Evolutionary conservation across 2,113 vertebrate species (phyloP).

Genomic region (Halcyon senegalensis): DNA sequence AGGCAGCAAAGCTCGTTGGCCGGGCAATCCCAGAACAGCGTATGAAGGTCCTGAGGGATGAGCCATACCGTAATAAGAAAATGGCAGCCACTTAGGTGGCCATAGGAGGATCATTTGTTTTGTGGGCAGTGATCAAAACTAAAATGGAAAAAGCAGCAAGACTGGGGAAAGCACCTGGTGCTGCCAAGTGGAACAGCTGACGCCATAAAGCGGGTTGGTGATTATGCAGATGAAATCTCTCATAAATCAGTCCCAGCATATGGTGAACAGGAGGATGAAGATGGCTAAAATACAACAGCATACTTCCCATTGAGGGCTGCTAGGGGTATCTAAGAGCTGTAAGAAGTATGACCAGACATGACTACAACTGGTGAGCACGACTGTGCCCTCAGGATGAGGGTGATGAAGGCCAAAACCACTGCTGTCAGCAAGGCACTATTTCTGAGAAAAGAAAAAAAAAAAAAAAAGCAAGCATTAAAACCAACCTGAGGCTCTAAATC

Average conservation of each 20-base stretch:
- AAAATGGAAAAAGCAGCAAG: background rate
- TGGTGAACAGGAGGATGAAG: background rate
- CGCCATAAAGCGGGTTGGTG: constrained; percentile 31
- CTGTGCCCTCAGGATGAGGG: background rate
- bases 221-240: constrained; percentile 28
- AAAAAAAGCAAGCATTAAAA: background rate
- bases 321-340: background rate
- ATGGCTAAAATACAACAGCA: background rate
- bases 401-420: background rate
- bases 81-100: background rate
- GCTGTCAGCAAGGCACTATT: background rate
- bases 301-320: background rate
- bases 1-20: background rate
- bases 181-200: constrained; percentile 38
- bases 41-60: background rate
- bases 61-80: background rate
- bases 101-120: constrained; percentile 5
- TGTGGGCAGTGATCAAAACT: constrained; percentile 11
- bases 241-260: constrained; percentile 38
- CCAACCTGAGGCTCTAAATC: background rate
- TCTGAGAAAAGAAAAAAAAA: background rate
- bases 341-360: background rate
- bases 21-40: background rate
- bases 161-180: constrained; percentile 8
- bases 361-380: background rate